Evolutionary conservation across 2,113 vertebrate genomes (phyloP).

Genomic region (Hyperoodon ampullatus): DNA sequence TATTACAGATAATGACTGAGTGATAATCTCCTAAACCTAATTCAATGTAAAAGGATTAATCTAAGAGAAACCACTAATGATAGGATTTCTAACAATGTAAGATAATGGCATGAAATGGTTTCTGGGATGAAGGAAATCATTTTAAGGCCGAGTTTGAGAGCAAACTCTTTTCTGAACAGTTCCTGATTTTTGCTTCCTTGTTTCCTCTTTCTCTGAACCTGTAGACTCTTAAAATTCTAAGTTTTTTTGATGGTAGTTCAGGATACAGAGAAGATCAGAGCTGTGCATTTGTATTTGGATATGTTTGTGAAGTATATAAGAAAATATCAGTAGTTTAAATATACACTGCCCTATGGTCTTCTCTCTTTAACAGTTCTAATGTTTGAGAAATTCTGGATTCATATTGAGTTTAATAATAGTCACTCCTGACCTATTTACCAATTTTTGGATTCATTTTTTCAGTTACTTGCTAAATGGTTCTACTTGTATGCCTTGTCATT

Average conservation of each 20-base stretch:
- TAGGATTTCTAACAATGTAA: not conserved
- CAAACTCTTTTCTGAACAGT: not conserved
- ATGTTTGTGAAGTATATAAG: not conserved
- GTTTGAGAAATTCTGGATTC: not conserved
- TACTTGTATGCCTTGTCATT: not conserved
- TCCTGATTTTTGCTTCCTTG: not conserved
- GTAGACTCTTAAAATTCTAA: not conserved
- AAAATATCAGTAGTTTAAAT: not conserved
- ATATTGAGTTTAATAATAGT: not conserved
- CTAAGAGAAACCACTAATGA: not conserved
- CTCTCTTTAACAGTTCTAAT: not conserved
- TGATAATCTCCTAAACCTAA: not conserved
- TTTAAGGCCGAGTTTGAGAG: not conserved
- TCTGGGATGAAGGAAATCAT: not conserved
- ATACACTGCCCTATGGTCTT: not conserved
- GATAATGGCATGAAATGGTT: not conserved
- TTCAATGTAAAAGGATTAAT: not conserved
- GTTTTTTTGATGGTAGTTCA: not conserved
- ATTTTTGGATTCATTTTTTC: not conserved
- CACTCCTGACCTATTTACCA: not conserved
- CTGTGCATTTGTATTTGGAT: not conserved
- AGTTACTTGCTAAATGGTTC: not conserved
- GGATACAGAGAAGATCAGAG: not conserved
- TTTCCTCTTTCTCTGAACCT: not conserved
- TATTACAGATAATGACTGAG: not conserved